phyloP scores from a whole-genome alignment of 2,113 vertebrate species.

The Boulengerochromis microlepis region DNA sequence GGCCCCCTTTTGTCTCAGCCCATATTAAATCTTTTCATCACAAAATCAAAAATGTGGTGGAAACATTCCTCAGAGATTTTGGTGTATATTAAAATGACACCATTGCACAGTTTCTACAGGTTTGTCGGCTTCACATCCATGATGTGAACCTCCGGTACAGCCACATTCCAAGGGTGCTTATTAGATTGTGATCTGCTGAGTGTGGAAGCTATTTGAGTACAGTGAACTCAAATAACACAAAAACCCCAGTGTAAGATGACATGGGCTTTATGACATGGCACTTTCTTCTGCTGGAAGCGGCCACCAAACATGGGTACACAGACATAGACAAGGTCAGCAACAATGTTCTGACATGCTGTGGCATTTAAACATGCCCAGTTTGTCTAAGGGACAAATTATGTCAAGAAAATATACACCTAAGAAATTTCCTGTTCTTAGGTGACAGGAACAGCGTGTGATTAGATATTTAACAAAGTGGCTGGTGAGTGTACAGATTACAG shows the following conservation, averaged over 20 bases:
- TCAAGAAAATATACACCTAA: not conserved
- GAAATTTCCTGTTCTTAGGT: not conserved
- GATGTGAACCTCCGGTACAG: not conserved
- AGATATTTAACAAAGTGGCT: not conserved
- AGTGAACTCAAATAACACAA: not conserved
- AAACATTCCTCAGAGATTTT: not conserved
- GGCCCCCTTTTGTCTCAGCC: not conserved
- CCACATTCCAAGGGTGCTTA: not conserved
- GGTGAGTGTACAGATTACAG: not conserved
- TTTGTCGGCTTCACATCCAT: not conserved
- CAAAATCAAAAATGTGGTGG: not conserved
- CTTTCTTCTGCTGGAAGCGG: not conserved
- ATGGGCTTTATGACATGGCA: not conserved
- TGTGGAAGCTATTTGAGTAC: not conserved
- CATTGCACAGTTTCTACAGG: not conserved
- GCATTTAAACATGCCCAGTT: not conserved
- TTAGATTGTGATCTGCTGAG: not conserved
- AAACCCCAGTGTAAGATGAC: not conserved
- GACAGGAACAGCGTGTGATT: not conserved
- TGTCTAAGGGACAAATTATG: not conserved
- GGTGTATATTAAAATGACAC: not conserved
- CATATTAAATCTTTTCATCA: not conserved
- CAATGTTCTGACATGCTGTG: not conserved
- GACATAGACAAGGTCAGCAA: not conserved
- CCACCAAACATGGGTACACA: not conserved